A percentile compares a stretch with the other conserved stretches of the same genome.
phyloP scores from a whole-genome alignment of 2,797 vertebrate species.

The Semotilus atromaculatus region DNA sequence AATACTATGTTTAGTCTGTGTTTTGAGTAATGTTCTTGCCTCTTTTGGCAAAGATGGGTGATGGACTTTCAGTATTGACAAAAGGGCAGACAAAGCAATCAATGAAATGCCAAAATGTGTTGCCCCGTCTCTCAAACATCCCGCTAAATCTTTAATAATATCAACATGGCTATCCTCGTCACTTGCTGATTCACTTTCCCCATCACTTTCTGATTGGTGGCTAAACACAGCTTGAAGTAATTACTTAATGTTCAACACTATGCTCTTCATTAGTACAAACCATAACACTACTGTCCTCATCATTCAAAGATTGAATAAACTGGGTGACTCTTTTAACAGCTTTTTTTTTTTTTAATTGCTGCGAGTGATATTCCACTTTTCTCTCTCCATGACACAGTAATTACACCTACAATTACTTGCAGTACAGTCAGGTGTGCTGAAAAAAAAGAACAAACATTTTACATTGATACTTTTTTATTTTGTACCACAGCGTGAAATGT shows the following conservation, averaged over 20 bases:
- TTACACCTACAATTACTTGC: too few species aligned
- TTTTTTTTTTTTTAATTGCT: slow-evolving; percentile 4
- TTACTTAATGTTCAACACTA: neutral
- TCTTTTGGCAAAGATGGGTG: neutral
- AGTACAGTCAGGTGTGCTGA: too few species aligned
- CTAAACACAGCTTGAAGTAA: neutral
- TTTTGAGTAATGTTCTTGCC: neutral
- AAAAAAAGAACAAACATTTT: too few species aligned
- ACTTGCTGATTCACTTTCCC: slow-evolving; percentile 5
- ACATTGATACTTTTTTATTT: too few species aligned
- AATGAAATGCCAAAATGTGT: neutral
- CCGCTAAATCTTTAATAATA: neutral
- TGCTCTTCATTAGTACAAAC: neutral
- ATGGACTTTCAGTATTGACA: neutral
- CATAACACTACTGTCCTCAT: neutral
- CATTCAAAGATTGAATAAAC: neutral
- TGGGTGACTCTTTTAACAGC: slow-evolving; percentile 9
- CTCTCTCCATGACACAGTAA: neutral
- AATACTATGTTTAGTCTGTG: neutral
- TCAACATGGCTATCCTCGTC: slow-evolving; percentile 2
- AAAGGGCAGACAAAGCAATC: slow-evolving; percentile 26
- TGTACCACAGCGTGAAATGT: too few species aligned
- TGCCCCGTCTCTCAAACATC: neutral
- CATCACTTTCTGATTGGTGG: slow-evolving; percentile 4
- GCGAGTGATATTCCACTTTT: neutral